These are phyloP conservation scores for Drosophila multiciliata DNA, from an alignment of 2,888 invertebrate genomes.

Conservation along the genomic window DNA sequence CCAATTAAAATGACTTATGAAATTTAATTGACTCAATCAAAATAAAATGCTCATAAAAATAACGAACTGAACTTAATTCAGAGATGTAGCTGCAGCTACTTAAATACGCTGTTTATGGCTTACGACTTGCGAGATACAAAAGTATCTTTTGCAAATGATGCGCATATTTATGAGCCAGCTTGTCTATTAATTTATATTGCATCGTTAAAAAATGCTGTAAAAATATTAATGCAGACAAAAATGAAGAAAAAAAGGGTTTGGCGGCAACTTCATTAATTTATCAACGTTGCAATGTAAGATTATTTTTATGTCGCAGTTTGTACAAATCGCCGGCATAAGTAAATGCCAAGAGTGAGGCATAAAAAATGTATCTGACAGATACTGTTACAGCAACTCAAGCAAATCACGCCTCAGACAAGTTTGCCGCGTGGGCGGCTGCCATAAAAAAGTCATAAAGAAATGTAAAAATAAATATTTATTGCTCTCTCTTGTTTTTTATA, in stretches of 20 bases:
- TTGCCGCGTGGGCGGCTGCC: conserved; percentile 49
- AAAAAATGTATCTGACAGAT: conserved; percentile 59
- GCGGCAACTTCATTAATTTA: conserved; percentile 67
- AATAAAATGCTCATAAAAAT: conserved; percentile 26
- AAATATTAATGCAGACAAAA: conserved; percentile 45
- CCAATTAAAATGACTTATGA: conserved; percentile 21
- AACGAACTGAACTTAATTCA: conserved; percentile 29
- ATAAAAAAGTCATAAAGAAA: conserved; percentile 39
- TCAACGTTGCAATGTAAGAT: conserved; percentile 49
- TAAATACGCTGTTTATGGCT: conserved; percentile 41
- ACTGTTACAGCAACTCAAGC: conserved; percentile 47
- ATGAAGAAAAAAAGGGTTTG: conserved; percentile 50
- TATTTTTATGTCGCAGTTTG: conserved; percentile 48
- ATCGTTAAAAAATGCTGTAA: conserved; percentile 69
- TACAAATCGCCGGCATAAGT: conserved; percentile 41
- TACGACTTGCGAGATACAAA: conserved; percentile 37
- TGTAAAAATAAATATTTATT: conserved; percentile 16
- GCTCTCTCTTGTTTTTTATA: conserved; percentile 16
- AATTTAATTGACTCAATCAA: conserved; percentile 46
- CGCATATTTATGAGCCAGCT: conserved; percentile 63
- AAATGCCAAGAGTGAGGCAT: conserved; percentile 18
- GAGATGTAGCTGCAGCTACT: conserved; percentile 30
- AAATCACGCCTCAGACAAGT: conserved; percentile 59
- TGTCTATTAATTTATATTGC: conserved; percentile 43
- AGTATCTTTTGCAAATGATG: conserved; percentile 50